Conservation (phyloP, 2,797 vertebrate genomes). For the Ptychadena robeensis region DNA sequence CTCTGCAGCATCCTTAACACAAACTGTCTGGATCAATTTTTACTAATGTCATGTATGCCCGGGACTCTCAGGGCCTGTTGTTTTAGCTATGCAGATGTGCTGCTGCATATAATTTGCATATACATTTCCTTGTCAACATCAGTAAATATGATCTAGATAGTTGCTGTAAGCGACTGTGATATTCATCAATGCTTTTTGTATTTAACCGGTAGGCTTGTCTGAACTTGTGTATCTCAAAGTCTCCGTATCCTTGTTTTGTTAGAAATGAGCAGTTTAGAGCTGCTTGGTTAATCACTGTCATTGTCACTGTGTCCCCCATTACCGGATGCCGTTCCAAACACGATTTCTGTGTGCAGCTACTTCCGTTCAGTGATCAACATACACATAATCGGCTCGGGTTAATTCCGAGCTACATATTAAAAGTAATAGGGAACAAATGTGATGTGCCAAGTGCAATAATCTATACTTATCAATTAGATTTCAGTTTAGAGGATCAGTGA, state of each 20-base stretch:
- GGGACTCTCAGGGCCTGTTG: conserved; percentile 39
- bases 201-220: conserved; percentile 50
- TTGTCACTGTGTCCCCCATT: conserved; percentile 45
- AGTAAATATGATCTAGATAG: conserved; percentile 46
- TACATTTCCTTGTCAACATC: conserved; percentile 52
- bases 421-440: neutral
- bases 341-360: too few relatives aligned
- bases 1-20: conserved; percentile 28
- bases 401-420: neutral
- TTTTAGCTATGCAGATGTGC: conserved; percentile 41
- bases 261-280: conserved; percentile 47
- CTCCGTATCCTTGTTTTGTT: conserved; percentile 30
- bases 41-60: conserved; percentile 35
- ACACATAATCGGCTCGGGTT: neutral
- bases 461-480: neutral
- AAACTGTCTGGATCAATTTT: conserved; percentile 46
- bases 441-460: neutral
- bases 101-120: conserved; percentile 52
- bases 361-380: neutral
- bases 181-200: conserved; percentile 49
- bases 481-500: neutral
- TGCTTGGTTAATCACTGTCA: conserved; percentile 53
- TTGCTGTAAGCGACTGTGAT: conserved; percentile 44
- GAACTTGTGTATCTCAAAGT: conserved; percentile 43
- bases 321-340: neutral